These are phyloP conservation scores for Gibbula magus DNA, from an alignment of 2,888 invertebrate genomes.

Conservation along the genomic window DNA sequence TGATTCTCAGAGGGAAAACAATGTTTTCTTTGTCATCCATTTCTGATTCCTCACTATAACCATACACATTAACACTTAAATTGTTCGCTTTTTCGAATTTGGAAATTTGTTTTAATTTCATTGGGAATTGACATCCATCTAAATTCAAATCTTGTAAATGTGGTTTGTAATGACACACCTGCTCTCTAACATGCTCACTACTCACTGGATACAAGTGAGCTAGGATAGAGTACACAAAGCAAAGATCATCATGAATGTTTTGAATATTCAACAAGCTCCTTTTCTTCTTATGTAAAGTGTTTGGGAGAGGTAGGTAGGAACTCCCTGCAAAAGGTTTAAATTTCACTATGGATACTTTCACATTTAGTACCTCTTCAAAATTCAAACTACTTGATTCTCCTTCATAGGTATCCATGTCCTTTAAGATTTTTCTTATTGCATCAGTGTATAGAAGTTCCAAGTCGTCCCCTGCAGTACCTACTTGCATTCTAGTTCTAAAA, in stretches of 20 bases:
- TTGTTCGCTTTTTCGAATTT: not conserved
- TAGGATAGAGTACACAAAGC: not conserved
- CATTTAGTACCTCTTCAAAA: not conserved
- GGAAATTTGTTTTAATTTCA: not conserved
- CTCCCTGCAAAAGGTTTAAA: not conserved
- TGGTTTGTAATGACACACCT: not conserved
- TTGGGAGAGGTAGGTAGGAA: no score
- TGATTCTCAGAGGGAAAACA: not conserved
- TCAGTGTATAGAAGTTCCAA: not conserved
- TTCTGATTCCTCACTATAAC: not conserved
- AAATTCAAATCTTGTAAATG: not conserved
- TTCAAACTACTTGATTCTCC: not conserved
- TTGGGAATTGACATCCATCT: not conserved
- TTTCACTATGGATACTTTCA: not conserved
- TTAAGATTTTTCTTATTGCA: not conserved
- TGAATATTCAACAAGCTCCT: not conserved
- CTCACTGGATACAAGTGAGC: not conserved
- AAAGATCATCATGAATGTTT: not conserved
- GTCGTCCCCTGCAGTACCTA: not conserved
- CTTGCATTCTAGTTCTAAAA: not conserved
- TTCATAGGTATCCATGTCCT: not conserved
- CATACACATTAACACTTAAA: not conserved
- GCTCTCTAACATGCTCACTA: not conserved
- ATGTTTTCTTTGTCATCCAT: not conserved
- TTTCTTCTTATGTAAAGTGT: not conserved